Percentiles rank a stretch among this genome's conserved stretches.
These are phyloP conservation scores for Hypotaenidia okinawae DNA, from an alignment of 2,797 vertebrate species.

Conservation along the genomic window DNA sequence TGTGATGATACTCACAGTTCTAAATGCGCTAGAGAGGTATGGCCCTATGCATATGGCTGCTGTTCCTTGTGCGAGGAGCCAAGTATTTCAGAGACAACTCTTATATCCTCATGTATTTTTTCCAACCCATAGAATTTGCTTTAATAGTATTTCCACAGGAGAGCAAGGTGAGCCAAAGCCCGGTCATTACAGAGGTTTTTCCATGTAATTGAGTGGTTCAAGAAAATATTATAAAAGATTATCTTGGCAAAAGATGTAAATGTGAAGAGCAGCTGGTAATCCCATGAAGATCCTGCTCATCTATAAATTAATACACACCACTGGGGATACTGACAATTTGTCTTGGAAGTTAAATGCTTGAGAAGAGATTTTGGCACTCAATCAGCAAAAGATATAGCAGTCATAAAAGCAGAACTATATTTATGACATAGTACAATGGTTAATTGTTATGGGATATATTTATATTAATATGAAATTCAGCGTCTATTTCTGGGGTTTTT, in stretches of 20 bases:
- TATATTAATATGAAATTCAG: not conserved
- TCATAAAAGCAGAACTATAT: constrained; percentile 16
- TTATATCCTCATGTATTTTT: not conserved
- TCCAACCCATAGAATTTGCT: not conserved
- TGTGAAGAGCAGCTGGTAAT: constrained; percentile 64
- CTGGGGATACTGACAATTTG: constrained; percentile 22
- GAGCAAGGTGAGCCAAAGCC: constrained; percentile 37
- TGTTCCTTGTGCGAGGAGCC: not conserved
- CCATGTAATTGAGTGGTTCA: constrained; percentile 29
- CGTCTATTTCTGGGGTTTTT: not conserved
- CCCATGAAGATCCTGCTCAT: not conserved
- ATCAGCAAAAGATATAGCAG: not conserved
- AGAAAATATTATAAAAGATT: constrained; percentile 18
- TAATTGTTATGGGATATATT: constrained; percentile 1
- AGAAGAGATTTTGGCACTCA: constrained; percentile 31
- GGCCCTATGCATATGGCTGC: not conserved
- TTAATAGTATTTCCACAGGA: constrained; percentile 45
- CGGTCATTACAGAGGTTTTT: not conserved
- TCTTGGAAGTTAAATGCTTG: constrained; percentile 31
- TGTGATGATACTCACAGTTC: not conserved
- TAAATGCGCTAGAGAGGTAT: not conserved
- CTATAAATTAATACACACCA: constrained; percentile 20
- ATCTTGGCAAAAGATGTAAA: constrained; percentile 49
- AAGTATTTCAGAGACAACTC: not conserved
- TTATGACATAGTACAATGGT: not conserved